Evolutionary conservation across 2,797 vertebrate genomes (phyloP).

Genomic region (Gallinago solitaria): DNA sequence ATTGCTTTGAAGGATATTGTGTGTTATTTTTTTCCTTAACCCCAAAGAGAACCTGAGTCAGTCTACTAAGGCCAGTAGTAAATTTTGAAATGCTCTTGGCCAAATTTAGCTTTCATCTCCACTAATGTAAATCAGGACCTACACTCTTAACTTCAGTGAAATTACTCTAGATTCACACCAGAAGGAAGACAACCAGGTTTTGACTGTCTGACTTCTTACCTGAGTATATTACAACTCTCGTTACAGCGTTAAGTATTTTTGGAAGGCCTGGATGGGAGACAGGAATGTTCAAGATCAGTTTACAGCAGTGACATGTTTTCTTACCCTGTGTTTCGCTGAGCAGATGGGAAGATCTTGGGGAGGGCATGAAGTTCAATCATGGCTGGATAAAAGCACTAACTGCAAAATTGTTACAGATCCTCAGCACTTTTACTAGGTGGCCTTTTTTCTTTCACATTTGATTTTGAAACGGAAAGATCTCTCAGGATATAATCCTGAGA

Average conservation of each 20-base stretch:
- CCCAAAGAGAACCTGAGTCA: background rate
- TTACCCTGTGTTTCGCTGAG: background rate
- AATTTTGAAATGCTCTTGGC: background rate
- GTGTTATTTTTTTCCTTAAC: background rate
- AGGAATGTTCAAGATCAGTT: conserved; percentile 50
- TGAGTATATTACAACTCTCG: background rate
- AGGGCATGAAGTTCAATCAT: conserved; percentile 31
- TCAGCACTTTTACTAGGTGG: background rate
- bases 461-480: background rate
- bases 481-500: background rate
- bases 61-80: background rate
- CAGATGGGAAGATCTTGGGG: conserved; percentile 17
- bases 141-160: background rate
- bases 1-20: background rate
- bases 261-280: background rate
- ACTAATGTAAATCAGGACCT: background rate
- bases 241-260: background rate
- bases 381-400: conserved; percentile 47
- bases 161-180: background rate
- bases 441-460: background rate
- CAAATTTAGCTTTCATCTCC: background rate
- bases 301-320: conserved; percentile 43
- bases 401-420: background rate
- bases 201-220: background rate
- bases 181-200: background rate